Evolutionary conservation across 2,797 vertebrate genomes (phyloP), one percentile per base, ranked within the genome.

Genomic region (Diceros bicornis): DNA sequence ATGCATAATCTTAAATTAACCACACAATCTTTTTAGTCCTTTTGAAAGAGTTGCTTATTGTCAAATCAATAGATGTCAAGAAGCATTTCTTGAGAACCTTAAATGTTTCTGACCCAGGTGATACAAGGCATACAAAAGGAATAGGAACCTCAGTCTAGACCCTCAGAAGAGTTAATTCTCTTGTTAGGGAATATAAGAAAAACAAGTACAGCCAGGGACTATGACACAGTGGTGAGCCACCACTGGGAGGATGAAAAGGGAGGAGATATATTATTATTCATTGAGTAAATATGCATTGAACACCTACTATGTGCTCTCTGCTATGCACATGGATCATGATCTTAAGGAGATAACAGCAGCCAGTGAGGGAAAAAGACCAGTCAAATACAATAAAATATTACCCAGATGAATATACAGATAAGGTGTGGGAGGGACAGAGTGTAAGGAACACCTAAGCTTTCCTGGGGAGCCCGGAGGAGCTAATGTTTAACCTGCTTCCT

Each of bases 1-100:
- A n/a, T 29, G 41, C 61, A 2, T 27, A 55, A 21, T 21, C 66
- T 92, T 82, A 84, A 86, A n/a, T 69, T 75, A 85, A 37, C 41
- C 44, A 57, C 55, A 81, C 44, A 74, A 52, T 32, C 37, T 29
- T 72, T 90, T 37, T 25, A 47, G 23, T 50, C 27, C n/a, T 3
- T 72, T 75, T 41, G 37, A 88, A 66, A 41, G 34, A 69, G 13
- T 29, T 77, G 55, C 61, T 81, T 62, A 25, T 32, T 77, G 44
- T 68, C 69, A 87, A 57, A 81, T 81, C 27, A 86, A n/a, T 6
- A 87, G 62, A 89, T 13, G 7, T 66, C 21, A 74, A 74, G 50
- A 84, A 81, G 75, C 74, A 84, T 25, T 92, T 68, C 69, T 81
- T 41, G 74, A 92, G 47, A 85, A 74, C 4, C 3, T 57, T 25